Base-by-base conservation (phyloP, 2,888 invertebrate species). In the Listrodromus nycthemerus region DNA sequence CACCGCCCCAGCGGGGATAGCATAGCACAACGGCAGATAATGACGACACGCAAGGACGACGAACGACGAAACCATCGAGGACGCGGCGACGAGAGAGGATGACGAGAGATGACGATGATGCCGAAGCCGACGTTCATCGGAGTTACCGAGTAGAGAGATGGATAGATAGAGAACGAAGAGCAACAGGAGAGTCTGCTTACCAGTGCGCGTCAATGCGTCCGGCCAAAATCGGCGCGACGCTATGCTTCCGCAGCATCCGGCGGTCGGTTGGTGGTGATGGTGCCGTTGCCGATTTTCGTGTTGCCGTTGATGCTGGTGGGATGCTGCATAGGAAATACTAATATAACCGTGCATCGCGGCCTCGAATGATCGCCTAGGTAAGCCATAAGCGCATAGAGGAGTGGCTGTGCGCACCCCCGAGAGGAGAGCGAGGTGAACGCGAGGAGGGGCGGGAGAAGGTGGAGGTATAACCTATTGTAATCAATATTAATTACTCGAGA, bases 401-500 rank as follows among this genome's bases (percentile, higher is more conserved):
- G 75, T 48, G 74, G 77, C 58, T 61, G 69, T 13, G 48, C 48
- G 37, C 16, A 55, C 37, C 66, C 41, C 48, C 58, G 41, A 13
- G 80, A 41, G 80, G 71, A 19, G 76, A 73, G 80, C 79, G 45
- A 74, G 65, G 66, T 70, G 84, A 7, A 58, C 74, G 65, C 30
- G 48, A 70, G 52, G 19, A 13, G 70, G 48, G 75, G 50, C 27
- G 66, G 61, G 71, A 48, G 75, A 75, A 61, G 65, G 89, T 90
- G 90, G 90, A 91, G 92, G 91, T 92, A 91, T 91, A 92, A 92
- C 91, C 92, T 89, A 92, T 92, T 92, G 92, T 92, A 93, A 93
- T 93, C 93, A 93, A 93, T 93, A 93, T 93, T 93, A 93, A 93
- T 93, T 93, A 93, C 93, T 92, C 92, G 92, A 92, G 93, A 93